These are phyloP conservation scores for Pipistrellus pygmaeus DNA, from an alignment of 2,797 vertebrate species.

Conservation along the genomic window DNA sequence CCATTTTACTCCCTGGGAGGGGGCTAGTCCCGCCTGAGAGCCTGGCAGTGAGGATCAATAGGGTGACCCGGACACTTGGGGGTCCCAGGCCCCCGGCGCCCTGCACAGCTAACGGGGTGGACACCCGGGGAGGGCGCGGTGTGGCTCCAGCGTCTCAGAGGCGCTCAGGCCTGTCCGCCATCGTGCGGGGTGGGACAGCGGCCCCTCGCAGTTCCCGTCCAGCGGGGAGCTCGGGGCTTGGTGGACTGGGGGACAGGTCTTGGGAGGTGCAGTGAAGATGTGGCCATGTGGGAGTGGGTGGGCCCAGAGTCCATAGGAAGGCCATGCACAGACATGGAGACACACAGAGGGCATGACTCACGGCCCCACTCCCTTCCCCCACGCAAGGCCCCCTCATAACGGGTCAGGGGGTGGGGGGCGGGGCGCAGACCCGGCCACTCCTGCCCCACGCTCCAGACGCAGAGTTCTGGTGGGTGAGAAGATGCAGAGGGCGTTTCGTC, in stretches of 20 bases:
- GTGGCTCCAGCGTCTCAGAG: rapidly evolving
- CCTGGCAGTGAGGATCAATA: rapidly evolving
- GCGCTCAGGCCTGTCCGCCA: rapidly evolving
- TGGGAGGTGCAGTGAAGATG: not conserved
- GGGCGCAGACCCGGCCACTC: not conserved
- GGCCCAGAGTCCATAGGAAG: not conserved
- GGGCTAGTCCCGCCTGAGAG: not conserved
- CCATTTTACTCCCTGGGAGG: not conserved
- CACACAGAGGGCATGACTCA: not conserved
- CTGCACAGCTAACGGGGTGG: not conserved
- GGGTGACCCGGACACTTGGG: rapidly evolving
- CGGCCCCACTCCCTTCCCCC: rapidly evolving
- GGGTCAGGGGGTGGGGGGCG: no score
- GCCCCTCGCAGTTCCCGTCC: not conserved
- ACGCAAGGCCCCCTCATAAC: rapidly evolving
- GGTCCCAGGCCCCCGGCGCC: not conserved
- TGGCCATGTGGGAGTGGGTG: rapidly evolving
- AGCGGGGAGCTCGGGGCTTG: not conserved
- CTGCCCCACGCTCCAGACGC: rapidly evolving
- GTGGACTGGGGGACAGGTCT: not conserved
- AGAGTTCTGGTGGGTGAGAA: not conserved
- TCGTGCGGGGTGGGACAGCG: rapidly evolving
- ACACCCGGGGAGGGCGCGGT: not conserved
- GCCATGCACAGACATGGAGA: not conserved
- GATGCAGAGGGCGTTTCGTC: rapidly evolving